Percentiles rank a stretch among this genome's conserved stretches.
Conservation (phyloP, 2,797 vertebrate species). For the Synaphobranchus kaupii region DNA sequence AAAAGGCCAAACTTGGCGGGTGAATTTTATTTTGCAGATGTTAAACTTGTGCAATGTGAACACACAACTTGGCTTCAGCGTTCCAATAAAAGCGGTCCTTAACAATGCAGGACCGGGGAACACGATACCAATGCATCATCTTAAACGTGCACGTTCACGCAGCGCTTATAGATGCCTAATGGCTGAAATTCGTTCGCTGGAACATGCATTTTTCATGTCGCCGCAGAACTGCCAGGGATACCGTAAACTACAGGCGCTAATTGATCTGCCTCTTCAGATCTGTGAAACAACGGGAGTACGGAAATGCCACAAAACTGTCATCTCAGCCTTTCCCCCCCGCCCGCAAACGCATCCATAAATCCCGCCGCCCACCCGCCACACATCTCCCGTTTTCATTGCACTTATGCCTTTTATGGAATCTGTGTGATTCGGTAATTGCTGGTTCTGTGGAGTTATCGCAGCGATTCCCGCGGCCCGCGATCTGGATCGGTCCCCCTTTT, state of each 20-base stretch:
- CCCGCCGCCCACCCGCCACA: conserved; percentile 57
- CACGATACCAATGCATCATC: not conserved
- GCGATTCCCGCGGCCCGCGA: conserved; percentile 87
- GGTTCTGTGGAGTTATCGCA: conserved; percentile 92
- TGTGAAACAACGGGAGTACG: conserved; percentile 62
- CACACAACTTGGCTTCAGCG: not conserved
- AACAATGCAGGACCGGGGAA: not conserved
- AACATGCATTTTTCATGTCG: conserved; percentile 7
- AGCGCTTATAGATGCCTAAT: not conserved
- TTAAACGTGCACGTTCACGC: not conserved
- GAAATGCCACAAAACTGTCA: conserved; percentile 70
- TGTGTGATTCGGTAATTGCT: conserved; percentile 96
- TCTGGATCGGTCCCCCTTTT: conserved; percentile 91
- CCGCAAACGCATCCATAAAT: conserved; percentile 75
- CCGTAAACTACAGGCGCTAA: conserved; percentile 53
- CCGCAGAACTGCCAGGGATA: not conserved
- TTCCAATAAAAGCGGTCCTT: not conserved
- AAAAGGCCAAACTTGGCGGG: not conserved
- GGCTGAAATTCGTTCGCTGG: not conserved
- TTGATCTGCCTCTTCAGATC: conserved; percentile 72
- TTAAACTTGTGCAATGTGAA: not conserved
- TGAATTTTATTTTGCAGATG: not conserved
- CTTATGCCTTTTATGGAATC: conserved; percentile 85
- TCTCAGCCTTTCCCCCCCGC: conserved; percentile 70
- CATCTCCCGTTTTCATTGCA: conserved; percentile 80